Evolutionary conservation across 2,888 invertebrate species (phyloP).

Genomic region (Frankliniella intonsa): DNA sequence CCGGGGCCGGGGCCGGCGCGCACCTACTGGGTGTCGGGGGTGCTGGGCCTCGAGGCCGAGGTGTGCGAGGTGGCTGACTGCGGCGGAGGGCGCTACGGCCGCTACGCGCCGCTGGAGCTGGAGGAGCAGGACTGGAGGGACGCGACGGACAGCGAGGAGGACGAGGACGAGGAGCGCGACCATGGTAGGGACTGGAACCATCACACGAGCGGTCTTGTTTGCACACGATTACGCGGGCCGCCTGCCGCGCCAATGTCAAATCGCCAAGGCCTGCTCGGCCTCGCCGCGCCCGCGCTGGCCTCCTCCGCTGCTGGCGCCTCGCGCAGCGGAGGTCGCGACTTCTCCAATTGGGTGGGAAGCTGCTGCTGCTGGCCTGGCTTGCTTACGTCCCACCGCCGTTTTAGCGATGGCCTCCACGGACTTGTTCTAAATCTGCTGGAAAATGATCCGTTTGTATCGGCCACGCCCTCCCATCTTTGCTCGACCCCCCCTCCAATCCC

Average conservation of each 20-base stretch:
- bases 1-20: constrained; percentile 27
- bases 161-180: constrained; percentile 22
- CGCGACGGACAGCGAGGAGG: background rate
- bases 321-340: too few species aligned
- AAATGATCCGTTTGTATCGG: too few species aligned
- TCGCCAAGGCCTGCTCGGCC: background rate
- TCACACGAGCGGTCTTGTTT: too few species aligned
- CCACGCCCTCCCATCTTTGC: too few species aligned
- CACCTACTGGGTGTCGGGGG: constrained; percentile 29
- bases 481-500: too few species aligned
- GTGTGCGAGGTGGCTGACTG: background rate
- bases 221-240: background rate
- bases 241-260: background rate
- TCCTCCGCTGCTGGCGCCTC: background rate
- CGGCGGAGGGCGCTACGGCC: background rate
- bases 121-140: background rate
- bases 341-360: too few species aligned
- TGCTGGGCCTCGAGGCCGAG: too few species aligned
- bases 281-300: background rate
- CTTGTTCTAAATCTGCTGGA: too few species aligned
- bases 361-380: too few species aligned
- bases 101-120: background rate
- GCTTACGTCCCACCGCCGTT: too few species aligned
- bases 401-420: too few species aligned
- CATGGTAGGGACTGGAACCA: constrained; percentile 28